Base-by-base conservation (phyloP, 1,140 invertebrate genomes). In the Drosophila lacertosa region DNA sequence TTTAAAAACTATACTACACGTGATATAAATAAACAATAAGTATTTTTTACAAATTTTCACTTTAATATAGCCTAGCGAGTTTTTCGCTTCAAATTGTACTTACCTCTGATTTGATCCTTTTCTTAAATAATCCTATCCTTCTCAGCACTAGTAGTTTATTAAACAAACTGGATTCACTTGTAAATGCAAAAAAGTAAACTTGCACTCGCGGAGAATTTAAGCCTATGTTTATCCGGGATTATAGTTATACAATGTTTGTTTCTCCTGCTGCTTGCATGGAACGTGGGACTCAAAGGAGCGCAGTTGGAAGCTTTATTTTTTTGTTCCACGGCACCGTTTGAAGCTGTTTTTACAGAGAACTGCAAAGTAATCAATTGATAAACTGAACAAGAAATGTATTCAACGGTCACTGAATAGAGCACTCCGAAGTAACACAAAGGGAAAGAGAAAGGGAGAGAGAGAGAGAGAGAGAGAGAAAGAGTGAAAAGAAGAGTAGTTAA, bases 351-450 rank as follows among this genome's bases (percentile, higher is more conserved):
- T 37, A 33, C 40, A n/a, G 47, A 33, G 48, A 45, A 48, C 58
- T 58, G 54, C 33, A 58, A 58, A 40, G 37, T 50, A 66, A 58
- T 48, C 63, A 66, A 66, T 40, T 66, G 63, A 66, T 66, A 66
- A 48, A 66, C 53, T 13, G 65, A 53, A 33, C 50, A 6, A 33
- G 47, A 60, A 20, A 51, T 57, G 53, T 11, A 62, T 29, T 39
- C 32, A 65, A 22, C 13, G 53, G 29, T 9, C 5, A 53, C 9
- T 35, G 33, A 11, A 35, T 35, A 22, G 6, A 16, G 15, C 29
- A n/a, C 6, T 18, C 16, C 10, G n/a, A 3, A 20, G 13, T 47
- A 13, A 3, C 4, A 45, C 10, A 9, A 3, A 20, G 13, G 26
- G 24, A 3, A 2, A 45, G 11, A 18, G n/a, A 37, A 13, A 13